Conservation (phyloP, 2,113 vertebrate species). For the Dasyornis broadbenti region DNA sequence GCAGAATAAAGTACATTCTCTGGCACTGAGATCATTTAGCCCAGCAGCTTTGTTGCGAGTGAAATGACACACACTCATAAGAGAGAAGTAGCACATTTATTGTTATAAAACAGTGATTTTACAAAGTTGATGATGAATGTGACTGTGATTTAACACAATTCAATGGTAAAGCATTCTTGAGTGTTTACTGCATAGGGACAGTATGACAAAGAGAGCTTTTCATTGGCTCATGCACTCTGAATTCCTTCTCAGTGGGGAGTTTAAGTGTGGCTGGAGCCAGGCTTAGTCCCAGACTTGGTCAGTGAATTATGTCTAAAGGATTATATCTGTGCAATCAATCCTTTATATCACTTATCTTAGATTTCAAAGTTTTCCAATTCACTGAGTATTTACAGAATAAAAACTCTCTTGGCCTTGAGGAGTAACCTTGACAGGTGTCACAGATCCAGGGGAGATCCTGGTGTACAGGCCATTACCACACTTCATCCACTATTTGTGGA, state of each 20-base stretch:
- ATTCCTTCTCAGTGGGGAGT: background rate
- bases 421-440: background rate
- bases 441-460: background rate
- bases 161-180: background rate
- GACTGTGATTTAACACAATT: background rate
- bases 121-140: background rate
- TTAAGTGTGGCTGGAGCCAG: background rate
- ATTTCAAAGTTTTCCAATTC: background rate
- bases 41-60: background rate
- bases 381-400: background rate
- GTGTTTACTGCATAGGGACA: background rate
- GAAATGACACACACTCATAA: background rate
- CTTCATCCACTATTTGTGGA: background rate
- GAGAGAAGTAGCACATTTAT: background rate
- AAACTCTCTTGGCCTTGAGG: background rate
- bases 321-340: background rate
- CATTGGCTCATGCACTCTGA: background rate
- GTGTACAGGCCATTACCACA: background rate
- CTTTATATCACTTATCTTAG: background rate
- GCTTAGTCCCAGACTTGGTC: background rate
- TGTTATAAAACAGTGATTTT: background rate
- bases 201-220: background rate
- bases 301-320: background rate
- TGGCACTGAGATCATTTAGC: background rate
- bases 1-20: background rate